Conservation (phyloP, 2,113 vertebrate species). For the Nymphicus hollandicus region DNA sequence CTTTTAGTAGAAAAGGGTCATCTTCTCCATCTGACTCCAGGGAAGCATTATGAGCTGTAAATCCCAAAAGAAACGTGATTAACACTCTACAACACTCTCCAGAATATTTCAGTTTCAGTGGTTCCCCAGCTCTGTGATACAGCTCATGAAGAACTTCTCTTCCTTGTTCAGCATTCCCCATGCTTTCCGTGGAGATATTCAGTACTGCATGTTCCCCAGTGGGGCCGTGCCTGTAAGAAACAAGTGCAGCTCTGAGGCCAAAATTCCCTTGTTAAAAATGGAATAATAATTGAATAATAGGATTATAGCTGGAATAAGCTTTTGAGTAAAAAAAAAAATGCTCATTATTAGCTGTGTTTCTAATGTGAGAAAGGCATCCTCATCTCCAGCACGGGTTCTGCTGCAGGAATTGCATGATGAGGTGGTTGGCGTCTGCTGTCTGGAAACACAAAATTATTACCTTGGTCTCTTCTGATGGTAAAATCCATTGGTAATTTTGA, state of each 20-base stretch:
- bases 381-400: neutral
- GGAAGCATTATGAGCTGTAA: neutral
- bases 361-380: neutral
- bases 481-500: neutral
- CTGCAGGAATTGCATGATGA: neutral
- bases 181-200: neutral
- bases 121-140: neutral
- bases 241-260: neutral
- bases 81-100: neutral
- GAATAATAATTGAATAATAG: neutral
- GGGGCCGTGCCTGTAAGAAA: neutral
- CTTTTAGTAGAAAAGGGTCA: neutral
- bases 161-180: neutral
- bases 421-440: fast-evolving
- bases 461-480: neutral
- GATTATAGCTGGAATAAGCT: neutral
- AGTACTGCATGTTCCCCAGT: neutral
- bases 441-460: neutral
- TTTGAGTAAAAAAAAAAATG: neutral
- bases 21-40: neutral
- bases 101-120: neutral
- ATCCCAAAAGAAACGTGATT: neutral
- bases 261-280: neutral
- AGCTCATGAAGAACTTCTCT: neutral
- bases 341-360: neutral